Base-by-base conservation (phyloP, 2,113 vertebrate species). In the Cololabis saira region DNA sequence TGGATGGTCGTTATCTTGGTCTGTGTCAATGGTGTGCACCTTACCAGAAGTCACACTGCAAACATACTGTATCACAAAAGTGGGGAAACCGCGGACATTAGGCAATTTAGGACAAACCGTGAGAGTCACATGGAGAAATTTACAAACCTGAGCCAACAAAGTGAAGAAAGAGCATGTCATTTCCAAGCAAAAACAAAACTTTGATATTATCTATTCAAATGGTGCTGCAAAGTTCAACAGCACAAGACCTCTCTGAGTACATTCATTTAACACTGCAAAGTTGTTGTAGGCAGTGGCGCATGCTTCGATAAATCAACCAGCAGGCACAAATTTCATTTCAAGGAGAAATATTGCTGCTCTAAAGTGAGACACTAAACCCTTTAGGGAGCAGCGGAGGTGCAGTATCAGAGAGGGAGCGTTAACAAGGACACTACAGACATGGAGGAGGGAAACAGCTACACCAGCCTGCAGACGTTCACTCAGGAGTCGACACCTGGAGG, bases 401-500 rank as follows among this genome's bases (percentile, higher is more conserved):
- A 41, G 71, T 16, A 22, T 11, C 50, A 55, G 65, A 70, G 62
- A 71, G 53, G 56, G 44, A 37, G 60, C 19, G 76, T 71, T 86
- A 70, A 82, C 62, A 82, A 79, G 73, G 54, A 61, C 61, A 71
- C 66, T n/a, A 24, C 61, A 70, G 62, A 68, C 60, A 66, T 83
- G 87, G 81, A 87, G 21, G 68, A 87, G 15, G 49, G 41, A 48
- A 76, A 86, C 52, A 84, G 71, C 77, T 81, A 83, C 67, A 81
- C 41, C 75, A 74, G 55, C 50, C 68, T 91, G 56, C 84, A 90
- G 47, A 86, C 89, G 71, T 76, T 87, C 61, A 74, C 40, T 24
- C 54, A 74, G 44, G 66, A 78, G 19, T 42, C 61, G 0, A 58
- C 13, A 45, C 44, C 41, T 24, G 53, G 54, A 80, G 63, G 76